Evolutionary conservation across 2,888 invertebrate species (phyloP).

Genomic region (Drosophila rellima): DNA sequence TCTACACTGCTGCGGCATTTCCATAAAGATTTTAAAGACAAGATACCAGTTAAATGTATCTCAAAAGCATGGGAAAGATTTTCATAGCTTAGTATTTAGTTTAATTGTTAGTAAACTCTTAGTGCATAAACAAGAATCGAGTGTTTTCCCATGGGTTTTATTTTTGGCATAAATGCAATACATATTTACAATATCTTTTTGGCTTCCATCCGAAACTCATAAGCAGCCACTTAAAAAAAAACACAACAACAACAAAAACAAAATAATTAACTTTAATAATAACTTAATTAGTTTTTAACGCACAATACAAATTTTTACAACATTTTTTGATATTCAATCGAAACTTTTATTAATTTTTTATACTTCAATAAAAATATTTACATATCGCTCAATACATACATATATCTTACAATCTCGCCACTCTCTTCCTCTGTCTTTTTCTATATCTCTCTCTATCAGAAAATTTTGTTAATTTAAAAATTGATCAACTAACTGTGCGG

Average conservation of each 20-base stretch:
- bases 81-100: conserved; percentile 66
- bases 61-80: conserved; percentile 64
- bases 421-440: conserved; percentile 2
- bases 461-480: background rate
- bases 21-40: background rate
- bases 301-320: conserved; percentile 33
- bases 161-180: conserved; percentile 43
- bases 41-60: conserved; percentile 2
- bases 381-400: conserved; percentile 49
- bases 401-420: conserved; percentile 48
- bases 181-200: conserved; percentile 37
- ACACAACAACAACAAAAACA: conserved; percentile 12
- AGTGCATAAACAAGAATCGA: conserved; percentile 58
- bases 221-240: conserved; percentile 64
- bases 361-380: conserved; percentile 74
- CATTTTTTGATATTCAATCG: conserved; percentile 68
- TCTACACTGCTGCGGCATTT: conserved; percentile 47
- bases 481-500: background rate
- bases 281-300: conserved; percentile 60
- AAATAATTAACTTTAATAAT: conserved; percentile 45
- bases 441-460: background rate
- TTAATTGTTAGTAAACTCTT: conserved; percentile 52
- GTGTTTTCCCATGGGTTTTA: conserved; percentile 71
- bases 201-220: conserved; percentile 63
- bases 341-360: conserved; percentile 72